phyloP scores from a whole-genome alignment of 2,113 vertebrate species.

The Amblyopsis rosae region DNA sequence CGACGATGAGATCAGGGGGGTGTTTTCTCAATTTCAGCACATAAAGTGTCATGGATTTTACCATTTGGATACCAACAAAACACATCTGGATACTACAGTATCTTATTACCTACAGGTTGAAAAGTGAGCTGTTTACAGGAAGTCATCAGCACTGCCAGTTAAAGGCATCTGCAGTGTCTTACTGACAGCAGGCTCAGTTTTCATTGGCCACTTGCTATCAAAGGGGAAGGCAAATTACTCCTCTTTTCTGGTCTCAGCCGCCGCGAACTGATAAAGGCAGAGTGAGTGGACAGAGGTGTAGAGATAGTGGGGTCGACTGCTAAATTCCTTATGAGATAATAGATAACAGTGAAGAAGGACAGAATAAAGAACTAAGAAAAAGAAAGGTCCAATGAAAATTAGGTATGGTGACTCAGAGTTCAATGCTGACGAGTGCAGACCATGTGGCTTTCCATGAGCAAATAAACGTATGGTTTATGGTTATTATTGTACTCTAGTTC shows the following conservation, averaged over 20 bases:
- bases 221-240: slow-evolving; percentile 41
- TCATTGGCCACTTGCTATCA: slow-evolving; percentile 41
- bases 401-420: neutral
- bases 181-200: slow-evolving; percentile 33
- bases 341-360: slow-evolving; percentile 1
- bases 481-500: too few species aligned
- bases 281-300: slow-evolving; percentile 11
- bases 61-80: too few species aligned
- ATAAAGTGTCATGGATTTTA: neutral
- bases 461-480: slow-evolving; percentile 37
- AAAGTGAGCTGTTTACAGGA: neutral
- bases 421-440: slow-evolving; percentile 2
- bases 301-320: slow-evolving; percentile 2
- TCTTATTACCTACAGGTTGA: too few species aligned
- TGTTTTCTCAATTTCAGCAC: slow-evolving; percentile 39
- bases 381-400: neutral
- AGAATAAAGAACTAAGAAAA: neutral
- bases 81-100: too few species aligned
- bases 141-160: slow-evolving; percentile 2
- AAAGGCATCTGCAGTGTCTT: slow-evolving; percentile 5
- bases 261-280: slow-evolving; percentile 46
- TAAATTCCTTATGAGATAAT: neutral
- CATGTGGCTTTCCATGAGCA: slow-evolving; percentile 10
- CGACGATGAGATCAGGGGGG: slow-evolving; percentile 19
- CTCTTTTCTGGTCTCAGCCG: slow-evolving; percentile 14